phyloP scores from a whole-genome alignment of 2,113 vertebrate genomes.

The Bothrops jararaca region DNA sequence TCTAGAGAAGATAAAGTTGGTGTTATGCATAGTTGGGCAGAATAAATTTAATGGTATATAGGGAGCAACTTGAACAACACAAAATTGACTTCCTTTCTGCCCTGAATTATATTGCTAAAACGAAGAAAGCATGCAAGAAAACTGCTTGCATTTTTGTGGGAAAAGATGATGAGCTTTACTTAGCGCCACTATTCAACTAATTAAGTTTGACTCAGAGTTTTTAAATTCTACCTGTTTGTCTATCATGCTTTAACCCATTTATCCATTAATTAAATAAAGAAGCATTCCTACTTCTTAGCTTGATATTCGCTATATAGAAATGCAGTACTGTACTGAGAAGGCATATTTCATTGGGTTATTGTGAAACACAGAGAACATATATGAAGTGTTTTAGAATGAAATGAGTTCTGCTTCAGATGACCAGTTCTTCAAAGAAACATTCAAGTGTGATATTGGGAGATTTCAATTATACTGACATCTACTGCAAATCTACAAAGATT shows the following conservation, averaged over 20 bases:
- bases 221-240: background rate
- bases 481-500: background rate
- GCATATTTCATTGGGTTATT: background rate
- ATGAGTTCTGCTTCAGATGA: background rate
- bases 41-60: background rate
- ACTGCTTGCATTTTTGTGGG: background rate
- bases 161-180: background rate
- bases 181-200: background rate
- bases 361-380: background rate
- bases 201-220: background rate
- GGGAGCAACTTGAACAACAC: background rate
- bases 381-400: background rate
- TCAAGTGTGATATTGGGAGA: background rate
- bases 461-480: background rate
- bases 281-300: background rate
- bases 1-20: background rate
- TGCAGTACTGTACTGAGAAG: background rate
- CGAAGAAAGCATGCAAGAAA: background rate
- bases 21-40: background rate
- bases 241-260: background rate
- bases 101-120: background rate
- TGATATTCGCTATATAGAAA: background rate
- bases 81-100: background rate
- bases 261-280: background rate
- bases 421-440: background rate